Base-by-base conservation (phyloP, 2,113 vertebrate genomes). In the Nycticorax nycticorax region DNA sequence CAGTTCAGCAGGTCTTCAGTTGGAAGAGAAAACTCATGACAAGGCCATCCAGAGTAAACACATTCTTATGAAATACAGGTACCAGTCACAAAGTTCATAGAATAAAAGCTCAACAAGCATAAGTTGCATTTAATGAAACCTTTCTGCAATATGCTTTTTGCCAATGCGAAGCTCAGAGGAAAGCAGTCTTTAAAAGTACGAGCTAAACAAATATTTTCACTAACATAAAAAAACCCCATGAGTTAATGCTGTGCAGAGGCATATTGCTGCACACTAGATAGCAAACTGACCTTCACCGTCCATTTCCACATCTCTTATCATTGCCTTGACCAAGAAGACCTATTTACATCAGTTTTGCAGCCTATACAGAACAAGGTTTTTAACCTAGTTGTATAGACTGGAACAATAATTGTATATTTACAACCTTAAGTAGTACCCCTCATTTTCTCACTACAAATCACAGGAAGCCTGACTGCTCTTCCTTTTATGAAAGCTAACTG, bases 311-410 rank as follows among this genome's bases (percentile, higher is more conserved):
- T 33, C 12, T 72, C 14, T 37, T 33, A 39, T 3, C 16, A 18
- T 1, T 59, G 10, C 12, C 37, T 39, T 30, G 30, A 73, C 20
- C 8, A 11, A 56, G 18, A 67, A 0, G 1, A 45, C 10, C 6
- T 57, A 23, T 59, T 82, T 59, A 74, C 14, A 82, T 21, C 35
- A 60, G 26, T 14, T 45, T 12, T 86, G 33, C 21, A 60, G 33
- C 24, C 43, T 24, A 12, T 5, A 45, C 5, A 74, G 37, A 91
- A 10, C 3, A 45, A 7, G 1, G 1, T 1, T n/a, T 23, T 33
- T 35, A 64, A 50, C 6, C 8, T 8, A 66, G 14, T 56, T 30
- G 21, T 21, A 47, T 1, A 81, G 21, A 64, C 30, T 32, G 6
- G 18, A 85, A 84, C 4, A 62, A 74, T 3, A 48, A 35, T 1